Base-by-base conservation (phyloP, 2,797 vertebrate genomes). In the Poecilia picta region DNA sequence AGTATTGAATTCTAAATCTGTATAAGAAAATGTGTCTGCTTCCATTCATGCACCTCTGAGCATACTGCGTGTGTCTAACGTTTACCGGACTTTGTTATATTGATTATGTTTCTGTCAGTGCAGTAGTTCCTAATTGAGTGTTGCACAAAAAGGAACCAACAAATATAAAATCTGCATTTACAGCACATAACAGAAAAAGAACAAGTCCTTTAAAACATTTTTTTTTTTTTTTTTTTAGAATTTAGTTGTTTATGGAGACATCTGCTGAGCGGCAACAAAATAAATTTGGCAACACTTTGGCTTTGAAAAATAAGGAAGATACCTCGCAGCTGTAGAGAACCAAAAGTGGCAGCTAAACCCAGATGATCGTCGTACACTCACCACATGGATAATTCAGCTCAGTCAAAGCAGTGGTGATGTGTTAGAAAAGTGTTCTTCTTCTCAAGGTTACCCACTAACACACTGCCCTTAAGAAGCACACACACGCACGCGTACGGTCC, bases 381-480 rank as follows among this genome's bases (percentile, higher is more conserved):
- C 12, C 57, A 62, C 28, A 85, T 89, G 82, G 87, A 89, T 90
- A 78, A 91, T 89, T 89, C 82, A 88, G 76, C 84, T 88, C 79
- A 70, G 76, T 83, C 28, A 0, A 81, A 80, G 84, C 51, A 23
- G 66, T 75, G 13, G 75, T 53, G 70, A 51, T 57, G 64, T 16
- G 36, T 72, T 80, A 79, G 62, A 77, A 72, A 71, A 33, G 16
- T 83, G 82, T 89, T 89, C 71, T 86, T 91, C 88, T 87, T 85
- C 8, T 2, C 86, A 92, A 93, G 91, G 92, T 91, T 87, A 91
- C 91, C 90, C 74, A 92, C 88, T 93, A 79, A 93, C 88, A 91
- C 89, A 84, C 84, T 91, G 91, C 86, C 87, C 87, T 93, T 83
- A 81, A 87, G 89, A 89, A 85, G 81, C 79, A 25, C 79, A 28